These are phyloP conservation scores for Rynchops niger DNA, from an alignment of 2,113 vertebrate species.

Conservation along the genomic window DNA sequence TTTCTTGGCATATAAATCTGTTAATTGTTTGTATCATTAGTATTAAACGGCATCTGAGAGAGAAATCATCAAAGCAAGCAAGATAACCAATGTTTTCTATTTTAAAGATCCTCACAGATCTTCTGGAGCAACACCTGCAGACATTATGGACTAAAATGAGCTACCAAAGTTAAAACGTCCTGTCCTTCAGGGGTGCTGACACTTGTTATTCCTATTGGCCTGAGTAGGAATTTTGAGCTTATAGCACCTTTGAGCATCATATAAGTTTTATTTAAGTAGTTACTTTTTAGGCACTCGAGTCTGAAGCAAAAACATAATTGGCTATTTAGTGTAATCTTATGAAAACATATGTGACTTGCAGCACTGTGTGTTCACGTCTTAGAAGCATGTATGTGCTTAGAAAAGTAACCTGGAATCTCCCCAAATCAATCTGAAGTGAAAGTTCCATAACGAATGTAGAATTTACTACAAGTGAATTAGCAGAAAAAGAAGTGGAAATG, in stretches of 20 bases:
- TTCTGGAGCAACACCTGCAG: not conserved
- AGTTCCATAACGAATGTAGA: not conserved
- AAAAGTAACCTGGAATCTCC: not conserved
- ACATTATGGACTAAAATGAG: not conserved
- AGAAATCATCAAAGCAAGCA: not conserved
- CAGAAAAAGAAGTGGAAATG: conserved; percentile 24
- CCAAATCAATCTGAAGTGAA: not conserved
- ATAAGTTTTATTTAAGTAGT: not conserved
- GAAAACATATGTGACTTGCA: not conserved
- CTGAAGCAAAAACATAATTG: not conserved
- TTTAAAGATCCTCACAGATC: not conserved
- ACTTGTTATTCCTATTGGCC: conserved; percentile 11
- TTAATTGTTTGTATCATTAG: not conserved
- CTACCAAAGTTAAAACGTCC: not conserved
- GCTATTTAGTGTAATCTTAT: not conserved
- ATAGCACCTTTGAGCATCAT: conserved; percentile 46
- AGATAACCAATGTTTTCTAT: not conserved
- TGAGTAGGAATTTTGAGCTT: conserved; percentile 38
- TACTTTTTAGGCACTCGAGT: conserved; percentile 36
- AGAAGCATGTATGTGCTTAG: not conserved
- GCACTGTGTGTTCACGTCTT: not conserved
- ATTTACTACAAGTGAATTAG: not conserved
- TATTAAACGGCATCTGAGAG: not conserved
- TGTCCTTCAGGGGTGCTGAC: not conserved
- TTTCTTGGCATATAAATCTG: not conserved